phyloP scores from a whole-genome alignment of 2,888 invertebrate genomes.

The Lottia scabra region DNA sequence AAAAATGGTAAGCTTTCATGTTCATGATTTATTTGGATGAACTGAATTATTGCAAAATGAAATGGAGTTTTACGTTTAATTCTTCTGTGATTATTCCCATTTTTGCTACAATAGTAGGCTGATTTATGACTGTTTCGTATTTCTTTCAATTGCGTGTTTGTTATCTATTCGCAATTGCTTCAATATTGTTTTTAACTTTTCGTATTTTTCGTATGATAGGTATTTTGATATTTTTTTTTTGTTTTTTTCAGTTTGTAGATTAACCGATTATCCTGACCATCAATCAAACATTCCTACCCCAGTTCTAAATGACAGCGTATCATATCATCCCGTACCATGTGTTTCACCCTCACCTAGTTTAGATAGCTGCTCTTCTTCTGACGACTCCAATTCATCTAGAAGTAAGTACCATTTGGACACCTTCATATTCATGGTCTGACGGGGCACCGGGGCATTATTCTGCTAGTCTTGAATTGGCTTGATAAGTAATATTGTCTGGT shows the following conservation, averaged over 20 bases:
- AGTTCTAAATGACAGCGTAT: background rate
- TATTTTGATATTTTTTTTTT: background rate
- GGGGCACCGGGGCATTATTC: too few relatives aligned
- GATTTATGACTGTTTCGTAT: too few relatives aligned
- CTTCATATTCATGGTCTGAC: too few relatives aligned
- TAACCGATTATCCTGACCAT: slow-evolving; percentile 1
- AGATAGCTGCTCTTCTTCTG: slow-evolving; percentile 8
- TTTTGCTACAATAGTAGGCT: too few relatives aligned
- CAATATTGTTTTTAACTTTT: too few relatives aligned
- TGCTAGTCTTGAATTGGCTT: too few relatives aligned
- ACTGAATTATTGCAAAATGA: background rate
- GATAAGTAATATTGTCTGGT: too few relatives aligned
- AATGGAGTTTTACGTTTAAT: background rate
- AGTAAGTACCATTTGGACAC: background rate
- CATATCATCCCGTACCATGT: slow-evolving; percentile 1
- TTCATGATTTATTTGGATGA: background rate
- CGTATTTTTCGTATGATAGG: too few relatives aligned
- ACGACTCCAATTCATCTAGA: background rate
- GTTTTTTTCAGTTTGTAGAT: slow-evolving; percentile 15
- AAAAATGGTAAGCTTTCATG: slow-evolving; percentile 76
- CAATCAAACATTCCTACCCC: slow-evolving; percentile 9
- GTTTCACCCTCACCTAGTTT: slow-evolving; percentile 27
- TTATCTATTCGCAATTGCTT: too few relatives aligned
- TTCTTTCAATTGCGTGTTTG: too few relatives aligned
- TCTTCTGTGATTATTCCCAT: background rate